Evolutionary conservation across 2,888 invertebrate species (phyloP).

Genomic region (Nycteola revayana): DNA sequence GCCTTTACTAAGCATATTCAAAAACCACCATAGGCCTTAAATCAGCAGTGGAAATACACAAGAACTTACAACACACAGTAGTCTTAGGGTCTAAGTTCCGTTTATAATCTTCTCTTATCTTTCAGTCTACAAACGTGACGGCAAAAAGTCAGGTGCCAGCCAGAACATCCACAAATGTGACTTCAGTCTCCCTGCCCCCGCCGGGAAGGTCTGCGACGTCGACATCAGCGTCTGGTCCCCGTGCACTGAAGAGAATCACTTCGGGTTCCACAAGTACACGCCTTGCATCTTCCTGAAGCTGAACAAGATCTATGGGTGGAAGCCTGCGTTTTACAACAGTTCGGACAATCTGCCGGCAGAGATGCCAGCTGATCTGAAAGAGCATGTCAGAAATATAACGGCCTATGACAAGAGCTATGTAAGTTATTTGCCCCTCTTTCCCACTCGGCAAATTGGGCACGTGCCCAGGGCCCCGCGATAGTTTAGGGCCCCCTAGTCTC

Average conservation of each 20-base stretch:
- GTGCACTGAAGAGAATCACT: conserved; percentile 92
- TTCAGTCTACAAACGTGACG: conserved; percentile 88
- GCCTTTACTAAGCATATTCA: too few relatives aligned
- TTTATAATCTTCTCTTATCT: too few relatives aligned
- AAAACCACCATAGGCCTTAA: too few relatives aligned
- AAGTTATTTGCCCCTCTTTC: conserved; percentile 39
- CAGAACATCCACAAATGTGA: conserved; percentile 89
- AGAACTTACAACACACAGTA: too few relatives aligned
- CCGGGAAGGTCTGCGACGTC: conserved; percentile 92
- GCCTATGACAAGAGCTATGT: conserved; percentile 72
- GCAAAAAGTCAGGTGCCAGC: conserved; percentile 86
- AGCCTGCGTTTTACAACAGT: conserved; percentile 90
- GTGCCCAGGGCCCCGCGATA: too few relatives aligned
- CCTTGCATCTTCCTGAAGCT: conserved; percentile 98
- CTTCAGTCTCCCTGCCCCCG: conserved; percentile 86
- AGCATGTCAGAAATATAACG: conserved; percentile 83
- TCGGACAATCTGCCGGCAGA: conserved; percentile 85
- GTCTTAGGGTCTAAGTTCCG: too few relatives aligned
- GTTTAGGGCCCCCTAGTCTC: too few relatives aligned
- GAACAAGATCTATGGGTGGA: conserved; percentile 97
- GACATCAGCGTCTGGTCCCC: conserved; percentile 90
- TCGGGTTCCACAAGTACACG: conserved; percentile 94
- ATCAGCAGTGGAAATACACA: too few relatives aligned
- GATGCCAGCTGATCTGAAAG: conserved; percentile 88
- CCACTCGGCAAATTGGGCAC: too few relatives aligned